phyloP scores from a whole-genome alignment of 2,888 invertebrate species.

The Sphinx pinastri region DNA sequence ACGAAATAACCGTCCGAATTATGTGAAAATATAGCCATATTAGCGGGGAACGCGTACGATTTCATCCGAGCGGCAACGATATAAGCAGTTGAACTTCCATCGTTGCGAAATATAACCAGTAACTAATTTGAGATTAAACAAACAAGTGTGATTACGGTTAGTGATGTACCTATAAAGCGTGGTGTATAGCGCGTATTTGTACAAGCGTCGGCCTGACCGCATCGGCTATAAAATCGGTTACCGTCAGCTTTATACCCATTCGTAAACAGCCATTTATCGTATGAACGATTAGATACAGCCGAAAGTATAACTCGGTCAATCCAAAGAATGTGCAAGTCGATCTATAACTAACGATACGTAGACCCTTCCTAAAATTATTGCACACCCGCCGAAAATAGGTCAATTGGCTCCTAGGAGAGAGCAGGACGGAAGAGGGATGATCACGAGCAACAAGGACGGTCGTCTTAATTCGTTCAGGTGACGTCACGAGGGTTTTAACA shows the following conservation, averaged over 20 bases:
- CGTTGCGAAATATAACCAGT: slow-evolving; percentile 30
- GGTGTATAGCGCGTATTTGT: slow-evolving; percentile 7
- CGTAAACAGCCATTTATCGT: slow-evolving; percentile 53
- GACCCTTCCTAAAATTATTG: slow-evolving; percentile 78
- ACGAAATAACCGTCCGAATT: slow-evolving; percentile 14
- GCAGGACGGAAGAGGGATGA: slow-evolving; percentile 58
- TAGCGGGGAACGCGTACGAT: slow-evolving; percentile 33
- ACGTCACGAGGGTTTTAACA: slow-evolving; percentile 76
- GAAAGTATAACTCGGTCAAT: slow-evolving; percentile 57
- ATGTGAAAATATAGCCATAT: slow-evolving; percentile 30
- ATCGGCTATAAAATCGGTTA: slow-evolving; percentile 51
- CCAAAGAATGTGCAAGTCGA: slow-evolving; percentile 68
- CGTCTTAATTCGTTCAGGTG: slow-evolving; percentile 78
- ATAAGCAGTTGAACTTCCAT: slow-evolving; percentile 35
- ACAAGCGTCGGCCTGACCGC: slow-evolving; percentile 39
- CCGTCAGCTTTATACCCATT: slow-evolving; percentile 49
- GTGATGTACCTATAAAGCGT: slow-evolving; percentile 11
- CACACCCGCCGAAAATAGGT: slow-evolving; percentile 80
- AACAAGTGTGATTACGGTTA: slow-evolving; percentile 35
- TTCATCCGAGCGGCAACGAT: slow-evolving; percentile 42
- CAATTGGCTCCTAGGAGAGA: slow-evolving; percentile 75
- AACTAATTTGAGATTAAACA: slow-evolving; percentile 39
- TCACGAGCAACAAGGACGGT: slow-evolving; percentile 63
- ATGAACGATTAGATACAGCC: slow-evolving; percentile 55
- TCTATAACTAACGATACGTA: slow-evolving; percentile 63